phyloP scores from a whole-genome alignment of 2,113 vertebrate genomes.

The Galemys pyrenaicus region DNA sequence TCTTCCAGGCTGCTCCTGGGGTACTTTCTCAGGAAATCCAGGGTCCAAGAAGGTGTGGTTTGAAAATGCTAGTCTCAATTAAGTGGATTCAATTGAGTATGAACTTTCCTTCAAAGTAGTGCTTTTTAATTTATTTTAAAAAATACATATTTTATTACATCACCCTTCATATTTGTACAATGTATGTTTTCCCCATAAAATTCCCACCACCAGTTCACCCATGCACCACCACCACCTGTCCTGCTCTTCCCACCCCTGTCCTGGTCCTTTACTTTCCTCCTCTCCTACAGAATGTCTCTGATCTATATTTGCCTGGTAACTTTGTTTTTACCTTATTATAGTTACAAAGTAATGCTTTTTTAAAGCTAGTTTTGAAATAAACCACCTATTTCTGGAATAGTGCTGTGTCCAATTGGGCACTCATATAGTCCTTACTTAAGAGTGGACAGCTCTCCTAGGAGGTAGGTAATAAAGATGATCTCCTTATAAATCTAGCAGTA shows the following conservation, averaged over 20 bases:
- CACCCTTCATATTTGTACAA: no score
- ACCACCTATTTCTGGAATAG: background rate
- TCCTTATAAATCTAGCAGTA: background rate
- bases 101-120: background rate
- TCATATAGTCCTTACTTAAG: slow-evolving; percentile 18
- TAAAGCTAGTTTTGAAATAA: background rate
- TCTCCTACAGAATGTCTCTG: no score
- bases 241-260: no score
- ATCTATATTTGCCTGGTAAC: no score
- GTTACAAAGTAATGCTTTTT: background rate
- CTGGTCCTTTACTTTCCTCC: no score
- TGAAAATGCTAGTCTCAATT: background rate
- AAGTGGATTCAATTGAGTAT: background rate
- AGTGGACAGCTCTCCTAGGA: background rate
- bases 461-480: background rate
- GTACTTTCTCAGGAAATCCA: background rate
- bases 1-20: no score
- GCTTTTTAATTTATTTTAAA: no score
- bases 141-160: no score
- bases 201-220: no score
- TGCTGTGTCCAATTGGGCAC: background rate
- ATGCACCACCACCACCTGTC: no score
- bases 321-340: no score
- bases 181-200: no score
- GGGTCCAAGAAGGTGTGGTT: background rate